These are phyloP conservation scores for Camptogramma bilineatum DNA, from an alignment of 2,888 invertebrate species.

Conservation along the genomic window DNA sequence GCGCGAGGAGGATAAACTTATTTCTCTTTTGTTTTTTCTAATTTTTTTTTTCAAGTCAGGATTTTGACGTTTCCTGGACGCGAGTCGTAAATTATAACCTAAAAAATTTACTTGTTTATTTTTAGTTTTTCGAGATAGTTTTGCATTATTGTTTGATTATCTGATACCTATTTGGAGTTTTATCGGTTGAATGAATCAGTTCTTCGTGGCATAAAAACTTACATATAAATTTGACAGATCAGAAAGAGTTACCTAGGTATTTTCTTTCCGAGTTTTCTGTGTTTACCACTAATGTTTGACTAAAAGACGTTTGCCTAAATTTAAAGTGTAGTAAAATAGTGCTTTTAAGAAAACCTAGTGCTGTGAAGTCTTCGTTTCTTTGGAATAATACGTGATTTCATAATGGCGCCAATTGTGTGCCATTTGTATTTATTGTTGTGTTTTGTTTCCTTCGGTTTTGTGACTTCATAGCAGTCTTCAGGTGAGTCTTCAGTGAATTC, in stretches of 20 bases:
- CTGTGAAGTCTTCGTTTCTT: conserved; percentile 2
- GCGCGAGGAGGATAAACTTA: not conserved
- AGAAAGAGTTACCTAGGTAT: not conserved
- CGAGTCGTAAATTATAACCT: conserved; percentile 22
- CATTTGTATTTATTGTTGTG: conserved; percentile 13
- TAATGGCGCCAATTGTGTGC: conserved; percentile 26
- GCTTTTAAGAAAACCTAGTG: not conserved
- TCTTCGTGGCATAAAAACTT: not conserved
- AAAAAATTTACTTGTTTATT: conserved; percentile 28
- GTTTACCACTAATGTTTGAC: not conserved
- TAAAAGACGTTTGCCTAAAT: not conserved
- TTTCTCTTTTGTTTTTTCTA: not conserved
- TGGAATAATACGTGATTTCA: not conserved
- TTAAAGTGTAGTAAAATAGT: not conserved
- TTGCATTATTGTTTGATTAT: not conserved
- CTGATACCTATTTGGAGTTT: not conserved
- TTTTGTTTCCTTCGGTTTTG: conserved; percentile 20
- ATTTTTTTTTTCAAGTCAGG: too few relatives aligned
- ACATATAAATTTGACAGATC: not conserved
- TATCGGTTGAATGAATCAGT: not conserved
- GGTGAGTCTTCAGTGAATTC: conserved; percentile 1
- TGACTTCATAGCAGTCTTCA: conserved; percentile 17
- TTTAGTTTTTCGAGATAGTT: conserved; percentile 18
- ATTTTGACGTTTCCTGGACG: conserved; percentile 12
- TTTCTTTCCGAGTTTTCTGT: conserved; percentile 4